Percentiles rank a stretch among this genome's conserved stretches.
Evolutionary conservation across 64 coral and sea anemone genomes (phyloP).

Genomic region (Montipora efflorescens): DNA sequence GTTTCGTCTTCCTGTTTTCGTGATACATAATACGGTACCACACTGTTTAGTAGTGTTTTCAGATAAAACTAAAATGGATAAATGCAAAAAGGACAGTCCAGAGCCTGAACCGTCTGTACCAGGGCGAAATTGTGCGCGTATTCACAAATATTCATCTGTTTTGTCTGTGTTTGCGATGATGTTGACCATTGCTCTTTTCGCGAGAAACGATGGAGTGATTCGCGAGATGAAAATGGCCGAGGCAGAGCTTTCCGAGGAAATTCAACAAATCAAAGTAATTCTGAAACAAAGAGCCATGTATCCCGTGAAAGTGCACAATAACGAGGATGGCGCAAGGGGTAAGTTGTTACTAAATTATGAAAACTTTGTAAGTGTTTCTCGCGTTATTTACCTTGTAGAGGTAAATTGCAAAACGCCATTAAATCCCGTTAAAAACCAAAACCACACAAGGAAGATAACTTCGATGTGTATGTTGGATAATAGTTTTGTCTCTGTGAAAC

Average conservation of each 20-base stretch:
- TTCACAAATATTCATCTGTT: neutral
- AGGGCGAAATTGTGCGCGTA: neutral
- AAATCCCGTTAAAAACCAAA: no score
- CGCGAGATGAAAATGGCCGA: neutral
- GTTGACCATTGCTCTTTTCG: neutral
- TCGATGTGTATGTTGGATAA: no score
- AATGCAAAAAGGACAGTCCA: no score
- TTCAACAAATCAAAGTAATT: neutral
- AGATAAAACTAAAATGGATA: no score
- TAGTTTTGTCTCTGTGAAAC: no score
- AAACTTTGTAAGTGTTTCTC: no score
- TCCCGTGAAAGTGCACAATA: neutral
- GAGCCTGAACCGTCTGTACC: neutral
- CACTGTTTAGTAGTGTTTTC: no score
- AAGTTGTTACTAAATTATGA: neutral
- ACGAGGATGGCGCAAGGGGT: neutral
- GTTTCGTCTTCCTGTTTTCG: neutral
- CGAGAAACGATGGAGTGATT: neutral
- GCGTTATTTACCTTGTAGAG: no score
- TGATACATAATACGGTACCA: no score
- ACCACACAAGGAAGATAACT: no score
- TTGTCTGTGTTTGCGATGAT: neutral
- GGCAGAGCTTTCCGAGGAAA: neutral
- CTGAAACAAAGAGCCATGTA: neutral
- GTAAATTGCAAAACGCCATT: no score